Evolutionary conservation across 1,140 invertebrate genomes (phyloP), one percentile per base, ranked within the genome.

Genomic region (Philotrypesis tridentata): DNA sequence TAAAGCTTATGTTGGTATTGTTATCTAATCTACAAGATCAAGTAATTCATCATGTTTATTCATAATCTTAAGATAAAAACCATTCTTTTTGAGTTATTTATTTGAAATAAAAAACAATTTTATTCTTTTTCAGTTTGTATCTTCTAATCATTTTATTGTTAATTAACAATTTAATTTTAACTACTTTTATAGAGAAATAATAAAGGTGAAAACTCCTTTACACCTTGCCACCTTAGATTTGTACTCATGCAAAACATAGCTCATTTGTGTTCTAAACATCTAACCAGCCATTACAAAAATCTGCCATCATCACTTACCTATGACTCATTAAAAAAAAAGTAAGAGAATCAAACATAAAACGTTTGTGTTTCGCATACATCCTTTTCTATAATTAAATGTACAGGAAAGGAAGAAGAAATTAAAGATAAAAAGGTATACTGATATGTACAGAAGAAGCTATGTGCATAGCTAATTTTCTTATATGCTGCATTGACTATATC

Each of bases 351-450:
- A 78, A 61, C 12, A 4, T 40, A 33, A 33, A 76, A 31, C 9
- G 21, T 61, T 37, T 11, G 31, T 75, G 73, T 25, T 43, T 73
- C 11, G 40, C n/a, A 73, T 40, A 79, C 55, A 25, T 71, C 29
- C 12, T 17, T 74, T 43, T 79, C 68, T 23, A 43, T 79, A 73
- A 77, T 72, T 72, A 72, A 27, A 74, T 77, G 61, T n/a, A 27
- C 72, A 80, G 29, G 55, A 76, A 79, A 37, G 68, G 21, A 73
- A 76, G 63, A 74, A 80, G 31, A 74, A 48, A 75, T 78, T 80
- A 68, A 83, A 83, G 63, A 25, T 76, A 27, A 78, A 82, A 61
- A 78, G 67, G 63, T 78, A 75, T 55, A 74, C 27, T 65, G 40
- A 75, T 68, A 78, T 72, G 65, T 75, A 27, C 70, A 63, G 71